These are phyloP conservation scores for Pseudachorutes palmiensis DNA, from an alignment of 1,140 invertebrate genomes.

Conservation along the genomic window DNA sequence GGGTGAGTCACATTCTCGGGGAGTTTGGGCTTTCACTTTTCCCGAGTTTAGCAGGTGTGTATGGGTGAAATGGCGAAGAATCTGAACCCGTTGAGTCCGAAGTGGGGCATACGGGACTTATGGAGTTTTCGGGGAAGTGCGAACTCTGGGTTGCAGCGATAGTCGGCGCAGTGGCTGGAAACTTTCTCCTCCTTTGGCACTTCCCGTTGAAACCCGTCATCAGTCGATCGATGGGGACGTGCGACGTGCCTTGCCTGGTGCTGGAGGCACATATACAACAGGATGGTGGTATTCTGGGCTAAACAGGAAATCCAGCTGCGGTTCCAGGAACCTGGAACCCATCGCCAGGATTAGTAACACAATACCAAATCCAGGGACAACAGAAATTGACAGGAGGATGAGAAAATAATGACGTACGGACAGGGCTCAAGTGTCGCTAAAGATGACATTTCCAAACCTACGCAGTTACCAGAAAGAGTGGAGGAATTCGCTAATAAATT, in stretches of 20 bases:
- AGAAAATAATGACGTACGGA: no score
- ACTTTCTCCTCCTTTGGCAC: no score
- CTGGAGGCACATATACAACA: not conserved
- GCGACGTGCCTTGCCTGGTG: slow-evolving; percentile 8
- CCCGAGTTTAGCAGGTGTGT: not conserved
- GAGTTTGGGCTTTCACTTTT: not conserved
- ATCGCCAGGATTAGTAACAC: no score
- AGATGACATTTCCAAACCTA: no score
- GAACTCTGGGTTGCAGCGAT: slow-evolving; percentile 13
- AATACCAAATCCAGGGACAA: no score
- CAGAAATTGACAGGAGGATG: no score
- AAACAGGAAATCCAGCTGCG: not conserved
- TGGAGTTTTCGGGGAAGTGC: slow-evolving; percentile 16
- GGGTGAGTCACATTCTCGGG: not conserved
- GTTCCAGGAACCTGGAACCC: no score
- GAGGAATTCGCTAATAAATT: no score
- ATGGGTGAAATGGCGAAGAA: slow-evolving; percentile 26
- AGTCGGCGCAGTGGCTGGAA: no score
- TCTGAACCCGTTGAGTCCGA: not conserved
- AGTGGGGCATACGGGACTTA: not conserved
- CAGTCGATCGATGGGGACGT: slow-evolving; percentile 34
- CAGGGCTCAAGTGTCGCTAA: no score
- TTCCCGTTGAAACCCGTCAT: no score
- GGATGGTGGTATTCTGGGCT: not conserved
- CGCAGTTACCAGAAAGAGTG: no score